A percentile compares a stretch with the other conserved stretches of the same genome.
Conservation (phyloP, 2,888 invertebrate genomes). For the Mesochorus sp. region DNA sequence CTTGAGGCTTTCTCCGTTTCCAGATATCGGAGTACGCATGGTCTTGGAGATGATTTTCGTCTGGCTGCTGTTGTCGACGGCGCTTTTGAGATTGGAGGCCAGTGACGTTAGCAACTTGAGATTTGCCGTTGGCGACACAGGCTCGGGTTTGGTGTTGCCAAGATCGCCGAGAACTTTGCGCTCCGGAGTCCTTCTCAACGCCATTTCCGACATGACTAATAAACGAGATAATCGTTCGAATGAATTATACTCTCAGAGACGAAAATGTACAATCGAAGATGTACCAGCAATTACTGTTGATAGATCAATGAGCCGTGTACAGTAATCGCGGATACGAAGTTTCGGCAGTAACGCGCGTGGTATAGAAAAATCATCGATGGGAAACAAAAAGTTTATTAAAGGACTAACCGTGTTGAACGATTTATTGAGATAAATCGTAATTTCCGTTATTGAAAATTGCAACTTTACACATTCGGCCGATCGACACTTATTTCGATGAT, state of each 20-base stretch:
- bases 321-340: too few species aligned
- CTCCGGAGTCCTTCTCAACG: slow-evolving; percentile 58
- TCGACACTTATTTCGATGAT: slow-evolving; percentile 15
- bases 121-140: slow-evolving; percentile 87
- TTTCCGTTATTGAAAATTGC: neutral
- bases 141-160: slow-evolving; percentile 83
- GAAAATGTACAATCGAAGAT: neutral
- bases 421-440: neutral
- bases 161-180: slow-evolving; percentile 83
- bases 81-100: slow-evolving; percentile 84
- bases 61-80: slow-evolving; percentile 70
- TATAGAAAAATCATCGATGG: neutral
- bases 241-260: neutral
- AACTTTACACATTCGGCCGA: slow-evolving; percentile 1
- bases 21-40: slow-evolving; percentile 14
- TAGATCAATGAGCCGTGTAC: too few species aligned
- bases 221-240: neutral
- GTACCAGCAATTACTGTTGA: too few species aligned
- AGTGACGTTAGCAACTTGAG: slow-evolving; percentile 87
- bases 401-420: slow-evolving; percentile 31
- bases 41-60: slow-evolving; percentile 31
- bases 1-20: slow-evolving; percentile 60
- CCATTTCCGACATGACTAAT: slow-evolving; percentile 53
- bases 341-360: too few species aligned
- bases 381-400: neutral